Evolutionary conservation across 2,888 invertebrate genomes (phyloP).

Genomic region (Spisula solida): DNA sequence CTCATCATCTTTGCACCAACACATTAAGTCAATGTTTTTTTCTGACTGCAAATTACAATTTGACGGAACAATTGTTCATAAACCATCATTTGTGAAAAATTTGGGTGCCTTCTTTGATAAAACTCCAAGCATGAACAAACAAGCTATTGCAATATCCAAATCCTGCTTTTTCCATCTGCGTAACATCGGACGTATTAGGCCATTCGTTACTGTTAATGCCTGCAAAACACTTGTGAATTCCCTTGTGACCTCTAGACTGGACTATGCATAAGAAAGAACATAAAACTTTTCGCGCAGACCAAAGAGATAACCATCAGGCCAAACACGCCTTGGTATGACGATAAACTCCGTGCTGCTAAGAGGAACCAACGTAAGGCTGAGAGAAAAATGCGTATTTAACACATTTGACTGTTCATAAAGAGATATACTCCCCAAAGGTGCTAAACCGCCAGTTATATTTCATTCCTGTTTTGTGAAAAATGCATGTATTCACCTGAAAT

Average conservation of each 20-base stretch:
- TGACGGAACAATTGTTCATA: too few species aligned
- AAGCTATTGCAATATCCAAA: neutral
- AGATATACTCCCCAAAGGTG: too few species aligned
- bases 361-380: constrained; percentile 15
- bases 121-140: neutral
- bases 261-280: too few species aligned
- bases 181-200: neutral
- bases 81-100: neutral
- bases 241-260: neutral
- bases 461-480: too few species aligned
- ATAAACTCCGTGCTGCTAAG: constrained; percentile 11
- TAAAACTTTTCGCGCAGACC: too few species aligned
- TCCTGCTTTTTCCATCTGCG: neutral
- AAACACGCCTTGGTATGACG: constrained; percentile 17
- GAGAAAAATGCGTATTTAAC: neutral
- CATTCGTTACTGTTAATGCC: neutral
- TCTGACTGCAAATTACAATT: too few species aligned
- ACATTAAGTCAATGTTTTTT: too few species aligned
- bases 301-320: constrained; percentile 12
- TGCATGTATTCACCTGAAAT: too few species aligned
- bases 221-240: neutral
- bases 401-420: constrained; percentile 2
- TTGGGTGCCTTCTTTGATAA: neutral
- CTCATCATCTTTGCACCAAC: too few species aligned
- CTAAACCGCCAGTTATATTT: too few species aligned